Conservation (phyloP, 2,888 invertebrate genomes). For the Galeruca laticollis region DNA sequence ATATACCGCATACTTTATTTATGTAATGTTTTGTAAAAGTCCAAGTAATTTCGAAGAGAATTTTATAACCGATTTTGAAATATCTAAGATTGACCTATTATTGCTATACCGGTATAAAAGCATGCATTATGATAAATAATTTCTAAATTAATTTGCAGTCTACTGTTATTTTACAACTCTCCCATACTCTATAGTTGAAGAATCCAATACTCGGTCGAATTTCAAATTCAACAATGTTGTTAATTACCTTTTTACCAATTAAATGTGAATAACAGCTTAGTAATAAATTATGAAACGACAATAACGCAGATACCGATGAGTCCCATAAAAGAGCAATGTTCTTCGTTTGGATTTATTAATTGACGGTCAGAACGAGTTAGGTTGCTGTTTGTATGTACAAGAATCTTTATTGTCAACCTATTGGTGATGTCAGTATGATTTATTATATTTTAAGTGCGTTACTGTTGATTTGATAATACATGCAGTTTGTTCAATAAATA, state of each 20-base stretch:
- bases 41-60: too few species aligned
- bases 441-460: too few species aligned
- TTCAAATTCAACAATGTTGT: constrained; percentile 2
- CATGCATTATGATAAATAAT: too few species aligned
- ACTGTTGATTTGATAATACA: too few species aligned
- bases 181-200: background rate
- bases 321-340: background rate
- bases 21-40: too few species aligned
- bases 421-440: background rate
- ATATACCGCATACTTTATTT: too few species aligned
- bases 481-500: too few species aligned
- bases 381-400: background rate
- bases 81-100: too few species aligned
- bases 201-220: background rate
- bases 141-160: too few species aligned
- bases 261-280: background rate
- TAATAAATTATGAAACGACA: constrained; percentile 1
- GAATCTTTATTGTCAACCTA: background rate
- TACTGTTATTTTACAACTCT: background rate
- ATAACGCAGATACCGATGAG: background rate
- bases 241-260: constrained; percentile 7
- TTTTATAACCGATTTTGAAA: too few species aligned
- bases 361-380: background rate
- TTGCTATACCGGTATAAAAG: too few species aligned
- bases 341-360: background rate